A percentile compares a stretch with the other conserved stretches of the same genome.
phyloP scores from a whole-genome alignment of 2,888 invertebrate genomes.

The Anthophora plumipes region DNA sequence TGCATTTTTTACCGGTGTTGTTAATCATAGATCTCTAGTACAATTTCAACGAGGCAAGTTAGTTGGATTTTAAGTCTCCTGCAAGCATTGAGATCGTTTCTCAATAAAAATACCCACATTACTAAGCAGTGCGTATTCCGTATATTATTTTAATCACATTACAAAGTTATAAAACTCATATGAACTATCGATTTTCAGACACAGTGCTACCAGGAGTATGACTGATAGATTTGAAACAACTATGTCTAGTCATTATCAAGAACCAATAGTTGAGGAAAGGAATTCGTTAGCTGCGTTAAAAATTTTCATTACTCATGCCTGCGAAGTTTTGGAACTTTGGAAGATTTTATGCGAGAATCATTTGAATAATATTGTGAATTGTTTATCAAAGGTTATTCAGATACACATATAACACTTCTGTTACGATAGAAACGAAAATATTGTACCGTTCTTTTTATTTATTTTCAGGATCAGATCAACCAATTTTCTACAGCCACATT shows the following conservation, averaged over 20 bases:
- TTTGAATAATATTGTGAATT: constrained; percentile 91
- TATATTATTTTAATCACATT: not conserved
- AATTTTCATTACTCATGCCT: constrained; percentile 90
- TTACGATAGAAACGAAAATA: not conserved
- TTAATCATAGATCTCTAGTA: constrained; percentile 75
- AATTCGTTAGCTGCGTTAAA: constrained; percentile 92
- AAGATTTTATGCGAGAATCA: constrained; percentile 96
- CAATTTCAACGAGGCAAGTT: constrained; percentile 78
- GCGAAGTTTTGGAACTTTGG: constrained; percentile 97
- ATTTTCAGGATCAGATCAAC: constrained; percentile 85
- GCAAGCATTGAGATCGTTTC: constrained; percentile 90
- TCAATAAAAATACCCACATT: constrained; percentile 88
- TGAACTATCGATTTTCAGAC: constrained; percentile 72
- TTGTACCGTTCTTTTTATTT: constrained; percentile 5
- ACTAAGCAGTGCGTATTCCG: constrained; percentile 77
- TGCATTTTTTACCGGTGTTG: not conserved
- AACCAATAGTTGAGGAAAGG: constrained; percentile 88
- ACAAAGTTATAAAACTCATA: not conserved
- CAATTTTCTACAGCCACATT: constrained; percentile 87
- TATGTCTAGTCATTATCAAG: constrained; percentile 77
- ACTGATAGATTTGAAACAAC: constrained; percentile 79
- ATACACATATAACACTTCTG: not conserved
- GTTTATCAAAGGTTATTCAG: constrained; percentile 86
- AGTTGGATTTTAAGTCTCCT: constrained; percentile 90
- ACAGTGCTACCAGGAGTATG: constrained; percentile 71